Conservation (phyloP, 92 coral and sea anemone genomes). For the Phenganax marumi region DNA sequence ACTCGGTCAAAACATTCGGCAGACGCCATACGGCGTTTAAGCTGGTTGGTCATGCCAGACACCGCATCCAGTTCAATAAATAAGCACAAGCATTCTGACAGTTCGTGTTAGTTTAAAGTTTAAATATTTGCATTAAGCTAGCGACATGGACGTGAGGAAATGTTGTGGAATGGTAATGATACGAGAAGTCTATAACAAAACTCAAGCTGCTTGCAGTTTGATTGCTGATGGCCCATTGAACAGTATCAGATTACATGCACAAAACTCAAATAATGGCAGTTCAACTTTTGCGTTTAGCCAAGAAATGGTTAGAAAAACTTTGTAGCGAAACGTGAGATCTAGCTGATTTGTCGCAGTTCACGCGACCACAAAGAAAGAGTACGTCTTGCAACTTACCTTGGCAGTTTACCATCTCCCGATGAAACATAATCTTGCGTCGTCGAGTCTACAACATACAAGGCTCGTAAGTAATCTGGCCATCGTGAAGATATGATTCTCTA, state of each 20-base stretch:
- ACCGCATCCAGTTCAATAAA: conserved; percentile 11
- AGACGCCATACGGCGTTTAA: conserved; percentile 26
- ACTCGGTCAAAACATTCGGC: conserved; percentile 2
- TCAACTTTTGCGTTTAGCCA: conserved; percentile 1
- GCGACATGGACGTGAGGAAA: background rate
- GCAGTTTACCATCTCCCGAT: conserved; percentile 19
- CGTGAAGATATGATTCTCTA: background rate
- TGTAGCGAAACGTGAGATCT: background rate
- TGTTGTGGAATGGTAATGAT: background rate
- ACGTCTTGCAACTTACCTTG: conserved; percentile 7
- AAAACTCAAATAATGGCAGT: conserved; percentile 4
- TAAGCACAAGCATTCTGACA: conserved; percentile 15
- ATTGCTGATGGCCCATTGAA: conserved; percentile 42
- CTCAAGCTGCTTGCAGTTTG: conserved; percentile 34
- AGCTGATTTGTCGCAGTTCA: background rate
- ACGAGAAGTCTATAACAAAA: background rate
- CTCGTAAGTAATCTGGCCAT: background rate
- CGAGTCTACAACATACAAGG: conserved; percentile 7
- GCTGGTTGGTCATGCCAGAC: conserved; percentile 24
- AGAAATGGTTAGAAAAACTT: conserved; percentile 4
- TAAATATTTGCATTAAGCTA: conserved; percentile 23
- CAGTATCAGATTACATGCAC: conserved; percentile 32
- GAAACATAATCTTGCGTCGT: conserved; percentile 12
- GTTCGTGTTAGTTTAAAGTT: conserved; percentile 14
- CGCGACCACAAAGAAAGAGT: background rate